phyloP scores from a whole-genome alignment of 2,797 vertebrate genomes.

The Pseudopleuronectes americanus region DNA sequence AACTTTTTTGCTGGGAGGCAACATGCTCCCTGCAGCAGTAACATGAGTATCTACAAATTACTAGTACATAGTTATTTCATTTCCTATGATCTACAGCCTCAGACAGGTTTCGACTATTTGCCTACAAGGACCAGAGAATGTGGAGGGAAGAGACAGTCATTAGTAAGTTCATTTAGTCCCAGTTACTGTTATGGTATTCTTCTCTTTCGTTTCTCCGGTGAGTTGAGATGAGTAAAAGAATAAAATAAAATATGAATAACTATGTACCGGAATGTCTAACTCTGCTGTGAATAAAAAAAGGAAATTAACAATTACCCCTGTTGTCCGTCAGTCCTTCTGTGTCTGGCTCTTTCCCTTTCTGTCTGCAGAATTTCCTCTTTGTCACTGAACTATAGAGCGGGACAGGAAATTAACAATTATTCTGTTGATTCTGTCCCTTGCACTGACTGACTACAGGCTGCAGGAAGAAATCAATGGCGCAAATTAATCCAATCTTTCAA shows the following conservation, averaged over 20 bases:
- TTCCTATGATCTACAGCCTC: too few species aligned
- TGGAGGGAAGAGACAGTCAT: not conserved
- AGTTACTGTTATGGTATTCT: too few species aligned
- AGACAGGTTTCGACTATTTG: not conserved
- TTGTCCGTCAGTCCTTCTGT: constrained; percentile 36
- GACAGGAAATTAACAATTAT: constrained; percentile 77
- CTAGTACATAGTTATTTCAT: too few species aligned
- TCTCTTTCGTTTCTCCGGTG: too few species aligned
- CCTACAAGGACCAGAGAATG: not conserved
- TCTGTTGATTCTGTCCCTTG: constrained; percentile 48
- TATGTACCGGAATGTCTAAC: constrained; percentile 12
- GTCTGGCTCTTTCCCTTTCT: constrained; percentile 39
- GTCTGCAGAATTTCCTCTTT: constrained; percentile 59
- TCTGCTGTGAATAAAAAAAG: constrained; percentile 26
- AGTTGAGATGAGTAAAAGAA: constrained; percentile 31
- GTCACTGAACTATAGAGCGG: constrained; percentile 51
- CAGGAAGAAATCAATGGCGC: constrained; percentile 53
- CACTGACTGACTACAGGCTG: constrained; percentile 37
- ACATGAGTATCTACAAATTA: too few species aligned
- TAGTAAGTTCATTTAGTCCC: too few species aligned
- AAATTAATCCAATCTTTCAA: constrained; percentile 26
- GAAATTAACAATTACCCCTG: constrained; percentile 72
- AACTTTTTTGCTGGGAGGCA: too few species aligned
- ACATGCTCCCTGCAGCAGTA: too few species aligned
- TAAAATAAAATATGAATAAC: not conserved